Evolutionary conservation across 2,888 invertebrate species (phyloP).

Genomic region (Aphodius granarius): DNA sequence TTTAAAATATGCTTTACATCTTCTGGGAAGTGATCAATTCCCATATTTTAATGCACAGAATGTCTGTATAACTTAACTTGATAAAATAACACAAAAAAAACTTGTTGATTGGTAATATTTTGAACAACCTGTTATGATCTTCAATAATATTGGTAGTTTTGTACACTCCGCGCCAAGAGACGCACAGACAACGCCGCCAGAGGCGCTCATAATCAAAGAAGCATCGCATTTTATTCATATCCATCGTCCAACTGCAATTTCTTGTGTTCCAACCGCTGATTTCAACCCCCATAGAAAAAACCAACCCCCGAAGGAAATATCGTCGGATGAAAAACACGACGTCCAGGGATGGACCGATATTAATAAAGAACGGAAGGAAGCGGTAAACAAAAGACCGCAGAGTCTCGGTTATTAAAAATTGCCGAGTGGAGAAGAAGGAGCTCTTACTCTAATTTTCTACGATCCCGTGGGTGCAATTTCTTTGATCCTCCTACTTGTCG

Average conservation of each 20-base stretch:
- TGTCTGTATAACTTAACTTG: no score
- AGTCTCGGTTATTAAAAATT: neutral
- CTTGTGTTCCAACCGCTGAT: neutral
- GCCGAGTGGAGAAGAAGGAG: neutral
- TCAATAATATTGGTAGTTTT: no score
- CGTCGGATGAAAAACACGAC: neutral
- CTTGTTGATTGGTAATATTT: no score
- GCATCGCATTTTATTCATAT: no score
- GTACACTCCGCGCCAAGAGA: no score
- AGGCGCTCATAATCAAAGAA: no score
- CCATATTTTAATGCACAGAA: no score
- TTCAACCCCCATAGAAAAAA: neutral
- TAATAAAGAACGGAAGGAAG: neutral
- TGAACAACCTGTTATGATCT: no score
- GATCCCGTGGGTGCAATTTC: neutral
- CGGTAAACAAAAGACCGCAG: neutral
- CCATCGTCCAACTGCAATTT: neutral
- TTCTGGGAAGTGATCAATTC: no score
- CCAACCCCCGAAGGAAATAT: neutral
- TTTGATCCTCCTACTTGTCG: neutral
- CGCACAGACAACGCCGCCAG: no score
- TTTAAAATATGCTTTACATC: no score
- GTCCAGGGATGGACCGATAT: neutral
- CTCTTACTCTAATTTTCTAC: neutral
- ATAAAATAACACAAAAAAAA: no score